Percentiles rank a stretch among this genome's conserved stretches.
Evolutionary conservation across 1,140 invertebrate genomes (phyloP).

Genomic region (Micrasema longulum): DNA sequence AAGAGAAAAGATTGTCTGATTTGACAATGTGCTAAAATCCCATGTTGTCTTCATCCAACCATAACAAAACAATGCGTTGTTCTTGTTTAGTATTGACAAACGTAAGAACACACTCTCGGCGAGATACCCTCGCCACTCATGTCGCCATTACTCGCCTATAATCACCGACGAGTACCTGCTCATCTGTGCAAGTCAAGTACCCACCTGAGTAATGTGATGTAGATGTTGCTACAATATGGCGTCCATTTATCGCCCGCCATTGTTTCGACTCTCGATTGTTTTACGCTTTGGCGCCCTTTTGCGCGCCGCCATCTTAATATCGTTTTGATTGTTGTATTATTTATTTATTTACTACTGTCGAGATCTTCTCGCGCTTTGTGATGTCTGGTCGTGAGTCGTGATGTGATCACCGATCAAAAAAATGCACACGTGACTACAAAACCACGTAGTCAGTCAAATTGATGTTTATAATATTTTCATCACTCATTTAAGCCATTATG

Average conservation of each 20-base stretch:
- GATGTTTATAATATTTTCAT: too few relatives aligned
- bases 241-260: constrained; percentile 25
- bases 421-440: too few relatives aligned
- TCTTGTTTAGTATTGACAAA: constrained; percentile 15
- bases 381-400: too few relatives aligned
- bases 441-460: too few relatives aligned
- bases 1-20: too few relatives aligned
- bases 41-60: constrained; percentile 4
- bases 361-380: background rate
- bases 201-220: too few relatives aligned
- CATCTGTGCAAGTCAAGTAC: too few relatives aligned
- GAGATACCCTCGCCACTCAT: background rate
- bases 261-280: constrained; percentile 30
- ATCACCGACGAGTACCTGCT: background rate
- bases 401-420: too few relatives aligned
- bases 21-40: too few relatives aligned
- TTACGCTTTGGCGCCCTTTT: constrained; percentile 35
- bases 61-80: constrained; percentile 9
- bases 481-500: too few relatives aligned
- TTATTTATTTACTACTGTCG: background rate
- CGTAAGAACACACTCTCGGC: background rate
- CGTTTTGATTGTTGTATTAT: background rate
- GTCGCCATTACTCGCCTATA: constrained; percentile 14
- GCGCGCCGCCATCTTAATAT: constrained; percentile 5
- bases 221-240: background rate